These are phyloP conservation scores for Xestobium rufovillosum DNA, from an alignment of 2,888 invertebrate species.

Conservation along the genomic window DNA sequence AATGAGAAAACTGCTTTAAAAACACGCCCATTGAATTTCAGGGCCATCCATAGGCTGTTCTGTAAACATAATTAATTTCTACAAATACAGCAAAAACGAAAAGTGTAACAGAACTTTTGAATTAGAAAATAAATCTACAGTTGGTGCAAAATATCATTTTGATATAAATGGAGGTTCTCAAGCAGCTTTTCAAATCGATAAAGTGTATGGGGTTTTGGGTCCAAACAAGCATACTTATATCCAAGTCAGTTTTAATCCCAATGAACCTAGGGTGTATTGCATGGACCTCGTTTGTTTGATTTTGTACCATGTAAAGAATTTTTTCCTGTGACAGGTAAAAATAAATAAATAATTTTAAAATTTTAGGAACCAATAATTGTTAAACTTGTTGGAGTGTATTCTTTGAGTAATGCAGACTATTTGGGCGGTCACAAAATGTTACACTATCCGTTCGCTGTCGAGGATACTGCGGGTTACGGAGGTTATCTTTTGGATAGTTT, in stretches of 20 bases:
- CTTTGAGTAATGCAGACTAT: constrained; percentile 10
- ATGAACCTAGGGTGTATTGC: constrained; percentile 30
- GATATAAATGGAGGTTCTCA: constrained; percentile 31
- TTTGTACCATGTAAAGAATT: constrained; percentile 37
- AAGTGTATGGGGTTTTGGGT: constrained; percentile 32
- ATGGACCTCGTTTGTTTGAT: constrained; percentile 36
- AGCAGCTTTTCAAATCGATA: constrained; percentile 35
- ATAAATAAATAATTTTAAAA: constrained; percentile 1
- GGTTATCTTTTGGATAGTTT: constrained; percentile 34
- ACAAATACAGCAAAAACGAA: constrained; percentile 12
- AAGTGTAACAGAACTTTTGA: constrained; percentile 31
- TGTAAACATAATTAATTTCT: constrained; percentile 19
- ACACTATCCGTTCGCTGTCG: constrained; percentile 19
- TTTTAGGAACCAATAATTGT: constrained; percentile 34
- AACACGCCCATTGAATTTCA: too few relatives aligned
- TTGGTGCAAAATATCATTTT: constrained; percentile 36
- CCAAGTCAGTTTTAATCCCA: constrained; percentile 34
- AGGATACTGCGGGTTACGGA: constrained; percentile 27
- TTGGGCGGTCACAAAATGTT: constrained; percentile 11
- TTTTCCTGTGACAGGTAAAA: not conserved
- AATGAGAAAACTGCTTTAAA: too few relatives aligned
- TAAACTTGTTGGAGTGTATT: constrained; percentile 30
- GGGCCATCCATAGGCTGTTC: constrained; percentile 21
- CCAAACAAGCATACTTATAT: constrained; percentile 31
- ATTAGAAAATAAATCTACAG: constrained; percentile 34